These are phyloP conservation scores for Drosophila borborema DNA, from an alignment of 2,888 invertebrate genomes.

Conservation along the genomic window DNA sequence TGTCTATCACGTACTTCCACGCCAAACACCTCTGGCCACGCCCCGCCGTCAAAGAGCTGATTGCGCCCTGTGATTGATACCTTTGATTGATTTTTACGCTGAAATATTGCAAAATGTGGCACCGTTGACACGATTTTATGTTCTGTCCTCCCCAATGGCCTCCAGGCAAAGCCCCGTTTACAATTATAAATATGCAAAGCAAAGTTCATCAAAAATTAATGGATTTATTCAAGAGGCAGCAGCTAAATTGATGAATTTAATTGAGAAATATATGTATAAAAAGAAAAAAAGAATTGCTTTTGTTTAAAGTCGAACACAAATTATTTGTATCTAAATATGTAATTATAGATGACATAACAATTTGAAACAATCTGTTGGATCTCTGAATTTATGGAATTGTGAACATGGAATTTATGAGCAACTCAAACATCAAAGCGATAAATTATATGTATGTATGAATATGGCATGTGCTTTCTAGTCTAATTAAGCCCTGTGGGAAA, in stretches of 20 bases:
- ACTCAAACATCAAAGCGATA: too few relatives aligned
- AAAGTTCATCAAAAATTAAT: background rate
- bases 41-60: slow-evolving; percentile 14
- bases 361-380: too few relatives aligned
- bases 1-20: slow-evolving; percentile 69
- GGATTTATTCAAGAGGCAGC: background rate
- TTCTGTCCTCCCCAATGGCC: background rate
- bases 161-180: background rate
- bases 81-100: slow-evolving; percentile 58
- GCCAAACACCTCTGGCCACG: slow-evolving; percentile 17
- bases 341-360: too few relatives aligned
- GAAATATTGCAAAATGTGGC: slow-evolving; percentile 41
- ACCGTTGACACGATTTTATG: slow-evolving; percentile 34
- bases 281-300: background rate
- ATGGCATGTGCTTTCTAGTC: too few relatives aligned
- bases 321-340: too few relatives aligned
- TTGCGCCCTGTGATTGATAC: slow-evolving; percentile 32
- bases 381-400: too few relatives aligned
- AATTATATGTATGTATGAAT: too few relatives aligned
- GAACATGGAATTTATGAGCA: too few relatives aligned
- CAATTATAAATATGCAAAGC: slow-evolving; percentile 2
- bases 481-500: too few relatives aligned
- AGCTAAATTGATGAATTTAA: background rate
- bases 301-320: background rate
- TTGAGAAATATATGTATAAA: background rate